Conservation (phyloP, 2,888 invertebrate genomes). For the Caenorhabditis uteleia region DNA sequence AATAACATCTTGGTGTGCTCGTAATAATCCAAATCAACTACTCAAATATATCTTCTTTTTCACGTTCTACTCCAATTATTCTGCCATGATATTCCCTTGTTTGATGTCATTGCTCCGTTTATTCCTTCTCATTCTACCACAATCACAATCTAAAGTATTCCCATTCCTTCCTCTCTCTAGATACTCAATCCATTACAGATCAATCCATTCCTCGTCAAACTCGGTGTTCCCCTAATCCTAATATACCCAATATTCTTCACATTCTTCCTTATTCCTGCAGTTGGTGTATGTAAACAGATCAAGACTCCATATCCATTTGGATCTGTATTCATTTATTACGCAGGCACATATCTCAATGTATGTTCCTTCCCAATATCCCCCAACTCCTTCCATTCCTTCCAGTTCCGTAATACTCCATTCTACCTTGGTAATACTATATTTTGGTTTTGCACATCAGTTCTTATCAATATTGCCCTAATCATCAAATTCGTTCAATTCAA, state of each 20-base stretch:
- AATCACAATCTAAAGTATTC: no score
- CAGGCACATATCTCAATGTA: slow-evolving; percentile 14
- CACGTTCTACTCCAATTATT: no score
- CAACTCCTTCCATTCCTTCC: slow-evolving; percentile 1
- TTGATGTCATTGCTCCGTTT: no score
- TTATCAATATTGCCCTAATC: slow-evolving; percentile 19
- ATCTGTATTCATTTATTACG: slow-evolving; percentile 12
- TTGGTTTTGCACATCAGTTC: slow-evolving; percentile 20
- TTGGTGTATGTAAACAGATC: slow-evolving; percentile 12
- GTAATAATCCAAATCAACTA: no score
- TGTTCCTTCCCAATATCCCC: not conserved
- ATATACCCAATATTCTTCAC: slow-evolving; percentile 19
- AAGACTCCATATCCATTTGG: slow-evolving; percentile 16
- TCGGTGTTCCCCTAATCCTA: slow-evolving; percentile 3
- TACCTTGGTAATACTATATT: slow-evolving; percentile 18
- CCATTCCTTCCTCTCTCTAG: no score
- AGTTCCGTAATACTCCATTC: slow-evolving; percentile 26
- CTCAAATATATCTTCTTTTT: no score
- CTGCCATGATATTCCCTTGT: no score
- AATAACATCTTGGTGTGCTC: no score
- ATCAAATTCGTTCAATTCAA: no score
- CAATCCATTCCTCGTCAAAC: slow-evolving; percentile 2
- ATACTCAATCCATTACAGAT: no score
- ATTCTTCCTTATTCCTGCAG: slow-evolving; percentile 19
- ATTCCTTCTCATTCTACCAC: no score